Evolutionary conservation across 2,113 vertebrate genomes (phyloP).

Genomic region (Isurus oxyrinchus): DNA sequence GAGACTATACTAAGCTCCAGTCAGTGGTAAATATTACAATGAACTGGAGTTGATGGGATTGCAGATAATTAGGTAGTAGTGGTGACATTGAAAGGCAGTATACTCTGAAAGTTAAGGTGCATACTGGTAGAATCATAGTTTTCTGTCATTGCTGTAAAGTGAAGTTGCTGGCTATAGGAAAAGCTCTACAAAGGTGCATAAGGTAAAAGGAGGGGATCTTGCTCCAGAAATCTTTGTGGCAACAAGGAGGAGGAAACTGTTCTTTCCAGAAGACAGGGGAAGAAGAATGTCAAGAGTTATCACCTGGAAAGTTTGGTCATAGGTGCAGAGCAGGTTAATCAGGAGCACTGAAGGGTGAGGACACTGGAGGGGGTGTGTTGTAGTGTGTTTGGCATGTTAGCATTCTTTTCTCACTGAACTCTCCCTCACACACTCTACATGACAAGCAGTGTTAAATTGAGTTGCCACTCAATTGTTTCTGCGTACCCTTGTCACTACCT

Average conservation of each 20-base stretch:
- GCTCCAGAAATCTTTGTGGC: too few relatives aligned
- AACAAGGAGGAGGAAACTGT: too few relatives aligned
- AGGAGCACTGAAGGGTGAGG: neutral
- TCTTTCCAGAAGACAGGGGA: neutral
- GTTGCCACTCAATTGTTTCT: neutral
- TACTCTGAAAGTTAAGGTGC: too few relatives aligned
- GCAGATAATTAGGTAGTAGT: neutral
- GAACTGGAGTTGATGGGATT: neutral
- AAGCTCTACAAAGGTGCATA: too few relatives aligned
- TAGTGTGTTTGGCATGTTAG: neutral
- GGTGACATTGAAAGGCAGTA: too few relatives aligned
- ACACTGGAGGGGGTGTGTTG: neutral
- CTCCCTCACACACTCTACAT: neutral
- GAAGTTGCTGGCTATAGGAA: too few relatives aligned
- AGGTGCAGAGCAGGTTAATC: neutral
- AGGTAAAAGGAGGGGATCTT: too few relatives aligned
- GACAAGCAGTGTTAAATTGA: neutral
- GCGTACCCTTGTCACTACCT: neutral
- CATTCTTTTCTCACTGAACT: neutral
- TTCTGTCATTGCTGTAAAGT: too few relatives aligned
- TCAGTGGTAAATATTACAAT: too few relatives aligned
- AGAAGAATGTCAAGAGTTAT: neutral
- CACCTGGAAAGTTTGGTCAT: neutral
- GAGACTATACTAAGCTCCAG: too few relatives aligned
- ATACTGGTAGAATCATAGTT: too few relatives aligned